Evolutionary conservation across 2,113 vertebrate species (phyloP), one percentile per base, ranked within the genome.

Genomic region (Myiozetetes cayanensis): DNA sequence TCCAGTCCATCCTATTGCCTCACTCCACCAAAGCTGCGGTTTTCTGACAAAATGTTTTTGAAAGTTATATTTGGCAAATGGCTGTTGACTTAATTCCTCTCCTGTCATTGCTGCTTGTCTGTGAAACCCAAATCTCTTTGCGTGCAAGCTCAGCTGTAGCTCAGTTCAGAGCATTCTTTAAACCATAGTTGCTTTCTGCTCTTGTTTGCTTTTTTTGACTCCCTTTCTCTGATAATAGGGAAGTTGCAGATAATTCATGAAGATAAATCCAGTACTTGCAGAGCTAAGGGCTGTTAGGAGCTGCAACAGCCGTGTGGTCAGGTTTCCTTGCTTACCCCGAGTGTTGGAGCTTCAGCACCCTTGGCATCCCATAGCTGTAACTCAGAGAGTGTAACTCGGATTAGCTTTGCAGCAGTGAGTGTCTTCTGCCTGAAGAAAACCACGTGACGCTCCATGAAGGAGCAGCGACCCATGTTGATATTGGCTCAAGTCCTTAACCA

Each of bases 251-350:
- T 49, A 25, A 12, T 49, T 49, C 10, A 11, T 25, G 5, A 55
- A 66, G 53, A 37, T 59, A 58, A 31, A 47, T 35, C 33, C 35
- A 28, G 46, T 9, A 25, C 16, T 35, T 84, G 87, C 56, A 23
- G 24, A 81, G 33, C 59, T 21, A 8, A 41, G 46, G 41, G 53
- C 55, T 79, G 14, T 23, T 41, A 23, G 52, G 14, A 72, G 33
- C 23, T 65, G n/a, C 5, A 15, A 9, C 35, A 41, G 17, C 27
- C 0, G 0, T 0, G 1, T 58, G 12, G 12, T 43, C 7, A 21
- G 23, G 27, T 59, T 17, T 85, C 33, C 66, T 75, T 47, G 27
- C 41, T 59, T 50, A 18, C 8, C 49, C 22, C 20, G 33, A 24
- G 18, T 30, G 62, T 4, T 61, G 67, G 59, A 65, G 53, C 43